Evolutionary conservation across 2,113 vertebrate species (phyloP), one percentile per base, ranked within the genome.

Genomic region (Microcebus ravelobensis): DNA sequence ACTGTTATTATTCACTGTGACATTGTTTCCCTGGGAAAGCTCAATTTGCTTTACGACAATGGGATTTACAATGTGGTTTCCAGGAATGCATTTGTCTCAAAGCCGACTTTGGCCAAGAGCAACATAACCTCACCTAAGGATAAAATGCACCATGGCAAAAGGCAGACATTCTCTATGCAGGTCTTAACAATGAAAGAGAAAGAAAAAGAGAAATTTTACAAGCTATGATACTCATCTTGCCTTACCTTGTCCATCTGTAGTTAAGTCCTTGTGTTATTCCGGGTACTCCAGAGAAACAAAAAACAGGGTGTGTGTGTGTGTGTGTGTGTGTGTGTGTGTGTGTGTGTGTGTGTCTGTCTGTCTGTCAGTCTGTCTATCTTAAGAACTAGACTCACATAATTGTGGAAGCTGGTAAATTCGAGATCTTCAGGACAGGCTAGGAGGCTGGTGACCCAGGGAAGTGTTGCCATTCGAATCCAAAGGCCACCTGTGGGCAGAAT

Each of bases 41-140:
- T 25, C 17, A 10, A 14, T 18, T 10, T 79, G 84, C 85, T 92
- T 90, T 79, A 25, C 65, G 94, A 97, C 95, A 92, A 92, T 95
- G 90, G 76, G 80, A 87, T 96, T 97, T 97, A 90, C 76, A 92
- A 25, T 57, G 65, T 77, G 6, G 85, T 96, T 97, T 98, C 97
- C 95, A 97, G 97, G 97, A 97, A 97, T 95, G 94, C 88, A 94
- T 95, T 97, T 88, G 59, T 94, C 90, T 97, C 67, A 3, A 77
- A 74, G 80, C 63, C 27, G 94, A 59, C 94, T 85, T 85, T 84
- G 81, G 97, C 97, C 97, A 97, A 98, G 94, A 95, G 94, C 96
- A 97, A 98, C 97, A 97, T 61, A 94, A 92, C 91, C 70, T 90
- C 85, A 84, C 94, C 36, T 11, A 1, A 59, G 83, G 55, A 85